Percentiles rank a stretch among this genome's conserved stretches.
These are phyloP conservation scores for Gastrophysa polygoni DNA, from an alignment of 2,888 invertebrate genomes.

Conservation along the genomic window DNA sequence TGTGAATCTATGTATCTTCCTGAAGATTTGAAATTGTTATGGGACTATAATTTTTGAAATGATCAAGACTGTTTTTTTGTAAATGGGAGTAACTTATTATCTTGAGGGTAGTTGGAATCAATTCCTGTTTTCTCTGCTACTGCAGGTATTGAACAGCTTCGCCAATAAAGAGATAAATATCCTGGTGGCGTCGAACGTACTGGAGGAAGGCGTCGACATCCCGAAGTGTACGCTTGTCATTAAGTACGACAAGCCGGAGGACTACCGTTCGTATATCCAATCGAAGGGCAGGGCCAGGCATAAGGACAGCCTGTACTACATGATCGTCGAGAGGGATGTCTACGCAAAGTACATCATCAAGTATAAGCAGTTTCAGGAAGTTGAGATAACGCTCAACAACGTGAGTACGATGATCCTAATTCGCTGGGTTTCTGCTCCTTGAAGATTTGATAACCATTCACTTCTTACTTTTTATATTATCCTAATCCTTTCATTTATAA, in stretches of 20 bases:
- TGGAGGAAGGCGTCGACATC: conserved; percentile 91
- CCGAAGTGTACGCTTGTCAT: conserved; percentile 81
- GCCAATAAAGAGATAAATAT: conserved; percentile 67
- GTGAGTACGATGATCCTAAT: too few species aligned
- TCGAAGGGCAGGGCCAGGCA: conserved; percentile 89
- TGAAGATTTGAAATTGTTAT: too few species aligned
- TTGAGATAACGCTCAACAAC: conserved; percentile 63
- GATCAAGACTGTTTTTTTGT: too few species aligned
- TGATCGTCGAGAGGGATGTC: conserved; percentile 60
- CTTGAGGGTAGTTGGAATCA: too few species aligned
- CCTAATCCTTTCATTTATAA: too few species aligned
- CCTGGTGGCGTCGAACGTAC: conserved; percentile 76
- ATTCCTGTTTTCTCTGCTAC: too few species aligned
- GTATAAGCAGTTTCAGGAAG: conserved; percentile 55
- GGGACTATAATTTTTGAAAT: too few species aligned
- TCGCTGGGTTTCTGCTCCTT: too few species aligned
- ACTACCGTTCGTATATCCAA: conserved; percentile 84
- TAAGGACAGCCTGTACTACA: conserved; percentile 64
- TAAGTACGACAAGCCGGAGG: conserved; percentile 72
- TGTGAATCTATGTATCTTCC: too few species aligned
- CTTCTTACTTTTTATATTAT: too few species aligned
- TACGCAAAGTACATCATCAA: conserved; percentile 44
- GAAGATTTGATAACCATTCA: too few species aligned
- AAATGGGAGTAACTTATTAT: too few species aligned
- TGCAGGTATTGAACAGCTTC: conserved; percentile 62